phyloP scores from a whole-genome alignment of 2,113 vertebrate species.

The Arvicanthis niloticus region DNA sequence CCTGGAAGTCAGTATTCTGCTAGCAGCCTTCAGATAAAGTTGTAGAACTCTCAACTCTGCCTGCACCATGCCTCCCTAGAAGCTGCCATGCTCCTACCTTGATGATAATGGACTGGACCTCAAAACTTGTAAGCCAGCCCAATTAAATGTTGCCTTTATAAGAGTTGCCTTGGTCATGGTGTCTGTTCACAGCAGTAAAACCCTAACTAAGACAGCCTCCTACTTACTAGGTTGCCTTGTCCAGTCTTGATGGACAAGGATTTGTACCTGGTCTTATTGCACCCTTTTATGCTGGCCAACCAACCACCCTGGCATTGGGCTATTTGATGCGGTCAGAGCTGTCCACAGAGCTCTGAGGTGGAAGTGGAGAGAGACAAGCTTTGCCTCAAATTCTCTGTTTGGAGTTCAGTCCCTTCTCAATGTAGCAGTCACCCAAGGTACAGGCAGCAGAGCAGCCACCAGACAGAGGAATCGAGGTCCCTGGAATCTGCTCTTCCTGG shows the following conservation, averaged over 20 bases:
- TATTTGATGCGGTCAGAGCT: not conserved
- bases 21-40: too few relatives aligned
- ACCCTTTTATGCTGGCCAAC: not conserved
- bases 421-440: rapidly evolving
- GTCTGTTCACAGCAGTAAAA: too few relatives aligned
- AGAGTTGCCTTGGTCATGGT: too few relatives aligned
- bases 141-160: too few relatives aligned
- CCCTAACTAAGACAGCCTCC: too few relatives aligned
- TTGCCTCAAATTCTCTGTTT: not conserved
- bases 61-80: too few relatives aligned
- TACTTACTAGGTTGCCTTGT: not conserved
- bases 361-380: not conserved
- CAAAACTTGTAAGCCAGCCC: too few relatives aligned
- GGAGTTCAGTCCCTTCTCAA: not conserved
- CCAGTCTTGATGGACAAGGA: not conserved
- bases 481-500: not conserved
- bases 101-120: too few relatives aligned
- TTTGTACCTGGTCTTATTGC: not conserved
- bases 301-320: not conserved
- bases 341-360: not conserved
- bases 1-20: too few relatives aligned
- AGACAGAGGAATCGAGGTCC: not conserved
- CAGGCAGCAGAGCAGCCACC: not conserved
- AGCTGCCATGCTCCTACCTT: too few relatives aligned
- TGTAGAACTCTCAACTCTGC: too few relatives aligned